phyloP scores from a whole-genome alignment of 2,888 invertebrate genomes.

The Malthinus seriepunctatus region DNA sequence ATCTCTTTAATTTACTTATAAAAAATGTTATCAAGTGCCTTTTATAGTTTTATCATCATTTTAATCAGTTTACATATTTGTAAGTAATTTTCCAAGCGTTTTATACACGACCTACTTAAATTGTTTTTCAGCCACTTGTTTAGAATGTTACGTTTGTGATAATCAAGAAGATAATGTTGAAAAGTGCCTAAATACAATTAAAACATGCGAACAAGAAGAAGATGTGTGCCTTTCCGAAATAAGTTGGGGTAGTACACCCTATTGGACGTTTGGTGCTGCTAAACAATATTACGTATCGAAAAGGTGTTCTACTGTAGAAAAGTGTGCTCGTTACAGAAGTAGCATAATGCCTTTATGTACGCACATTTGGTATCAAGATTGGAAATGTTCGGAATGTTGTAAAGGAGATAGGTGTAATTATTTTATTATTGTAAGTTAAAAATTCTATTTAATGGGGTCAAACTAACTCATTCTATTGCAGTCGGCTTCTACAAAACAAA shows the following conservation, averaged over 20 bases:
- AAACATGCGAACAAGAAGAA: conserved; percentile 85
- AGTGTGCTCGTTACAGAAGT: conserved; percentile 74
- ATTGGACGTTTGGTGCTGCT: conserved; percentile 90
- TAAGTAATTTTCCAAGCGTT: conserved; percentile 9
- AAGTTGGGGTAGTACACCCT: conserved; percentile 94
- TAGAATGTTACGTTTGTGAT: conserved; percentile 95
- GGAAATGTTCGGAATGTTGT: conserved; percentile 96
- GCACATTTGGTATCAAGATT: conserved; percentile 94
- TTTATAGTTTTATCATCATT: conserved; percentile 26
- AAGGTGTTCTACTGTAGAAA: conserved; percentile 78
- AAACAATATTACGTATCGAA: conserved; percentile 95
- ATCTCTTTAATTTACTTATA: conserved; percentile 12
- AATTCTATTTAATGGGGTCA: no score
- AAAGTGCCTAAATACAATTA: conserved; percentile 90
- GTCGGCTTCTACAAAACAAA: no score
- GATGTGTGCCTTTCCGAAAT: conserved; percentile 89
- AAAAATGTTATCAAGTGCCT: conserved; percentile 26
- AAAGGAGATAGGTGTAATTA: conserved; percentile 95
- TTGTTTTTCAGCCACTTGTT: conserved; percentile 57
- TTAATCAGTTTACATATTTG: conserved; percentile 27
- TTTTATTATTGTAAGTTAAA: conserved; percentile 84
- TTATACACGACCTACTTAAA: background rate
- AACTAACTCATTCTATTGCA: no score
- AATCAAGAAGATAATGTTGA: conserved; percentile 90
- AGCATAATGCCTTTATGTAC: conserved; percentile 79